Conservation (phyloP, 2,113 vertebrate genomes). For the Chamaetylas fuelleborni region DNA sequence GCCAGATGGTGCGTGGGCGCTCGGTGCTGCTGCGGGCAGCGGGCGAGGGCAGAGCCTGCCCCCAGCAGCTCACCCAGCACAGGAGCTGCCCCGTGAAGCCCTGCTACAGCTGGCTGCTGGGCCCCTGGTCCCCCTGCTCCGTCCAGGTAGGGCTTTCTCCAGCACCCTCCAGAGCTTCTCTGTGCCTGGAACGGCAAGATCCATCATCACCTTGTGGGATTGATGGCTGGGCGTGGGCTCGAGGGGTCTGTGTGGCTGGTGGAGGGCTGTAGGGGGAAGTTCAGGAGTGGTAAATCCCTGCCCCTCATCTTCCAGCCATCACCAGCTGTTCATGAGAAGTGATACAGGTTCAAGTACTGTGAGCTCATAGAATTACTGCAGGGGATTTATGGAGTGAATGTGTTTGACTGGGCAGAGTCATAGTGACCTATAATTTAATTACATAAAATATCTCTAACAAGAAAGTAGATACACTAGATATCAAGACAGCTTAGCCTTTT, state of each 20-base stretch:
- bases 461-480: slow-evolving; percentile 24
- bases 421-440: slow-evolving; percentile 57
- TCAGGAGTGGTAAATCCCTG: neutral
- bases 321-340: neutral
- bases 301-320: neutral
- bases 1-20: slow-evolving; percentile 82
- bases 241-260: neutral
- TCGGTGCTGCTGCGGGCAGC: slow-evolving; percentile 81
- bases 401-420: slow-evolving; percentile 10
- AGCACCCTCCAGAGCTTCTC: accelerated
- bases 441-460: slow-evolving; percentile 23
- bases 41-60: slow-evolving; percentile 88
- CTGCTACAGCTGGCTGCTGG: slow-evolving; percentile 89
- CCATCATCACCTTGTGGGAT: accelerated
- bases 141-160: slow-evolving; percentile 79
- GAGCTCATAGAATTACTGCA: neutral
- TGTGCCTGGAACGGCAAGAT: accelerated
- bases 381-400: neutral
- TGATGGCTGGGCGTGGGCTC: neutral
- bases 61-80: slow-evolving; percentile 83
- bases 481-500: neutral
- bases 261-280: neutral
- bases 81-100: slow-evolving; percentile 86
- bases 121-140: slow-evolving; percentile 86
- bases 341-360: neutral